Base-by-base conservation (phyloP, 2,888 invertebrate species). In the Tiphia femorata region DNA sequence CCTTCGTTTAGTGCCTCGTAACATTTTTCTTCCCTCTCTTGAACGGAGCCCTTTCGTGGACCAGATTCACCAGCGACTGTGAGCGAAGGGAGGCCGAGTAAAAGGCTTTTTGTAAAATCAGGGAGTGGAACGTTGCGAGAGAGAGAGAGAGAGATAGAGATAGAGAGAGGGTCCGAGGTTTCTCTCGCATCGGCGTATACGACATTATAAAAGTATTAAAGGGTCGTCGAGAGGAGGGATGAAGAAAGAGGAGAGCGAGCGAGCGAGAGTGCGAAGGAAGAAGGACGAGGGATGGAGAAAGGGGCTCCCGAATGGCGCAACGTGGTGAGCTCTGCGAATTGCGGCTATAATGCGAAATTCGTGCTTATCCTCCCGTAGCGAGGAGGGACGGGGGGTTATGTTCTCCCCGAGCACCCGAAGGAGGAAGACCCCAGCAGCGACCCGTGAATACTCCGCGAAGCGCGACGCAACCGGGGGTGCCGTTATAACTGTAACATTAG, bases 401-500 rank as follows among this genome's bases (percentile, higher is more conserved):
- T n/a, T 1, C n/a, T 29, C 29, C 17, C n/a, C 25, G 43, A 46
- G 51, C 52, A 25, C 63, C 48, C 47, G 50, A 40, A 52, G 49
- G 57, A 52, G 51, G 21, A 48, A 14, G 38, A 21, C 54, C 61
- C 49, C 51, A 52, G 56, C 48, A 62, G 52, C 58, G 49, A 51
- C 57, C 48, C 67, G 54, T 64, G n/a, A 70, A 69, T 61, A 55
- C 50, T 61, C 62, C 52, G 49, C 12, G 14, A 49, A 56, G 56
- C 60, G 56, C 53, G 62, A 62, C n/a, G n/a, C 62, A 58, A 65
- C 62, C 42, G n/a, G 57, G 71, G 72, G 57, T 50, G 69, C 58
- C 56, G 58, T 64, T 65, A 67, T 67, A 64, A 73, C 71, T 60
- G 67, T 69, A 71, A 71, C 69, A 63, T 69, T 61, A 67, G 69